Conservation (phyloP, 2,888 invertebrate genomes). For the Dinocampus coccinellae region DNA sequence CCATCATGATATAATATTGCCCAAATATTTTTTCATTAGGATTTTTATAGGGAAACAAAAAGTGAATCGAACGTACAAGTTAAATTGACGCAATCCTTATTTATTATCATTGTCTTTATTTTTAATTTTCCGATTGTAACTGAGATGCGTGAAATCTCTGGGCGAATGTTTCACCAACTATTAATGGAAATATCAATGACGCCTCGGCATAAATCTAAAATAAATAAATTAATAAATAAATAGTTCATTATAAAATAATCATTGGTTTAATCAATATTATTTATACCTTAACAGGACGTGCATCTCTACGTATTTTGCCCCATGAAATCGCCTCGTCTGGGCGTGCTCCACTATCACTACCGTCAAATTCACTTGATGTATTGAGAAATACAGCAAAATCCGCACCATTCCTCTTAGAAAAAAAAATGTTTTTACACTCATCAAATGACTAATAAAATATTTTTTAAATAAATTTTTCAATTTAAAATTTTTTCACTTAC, state of each 20-base stretch:
- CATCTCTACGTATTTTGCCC: constrained; percentile 95
- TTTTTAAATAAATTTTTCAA: constrained; percentile 2
- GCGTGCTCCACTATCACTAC: constrained; percentile 96
- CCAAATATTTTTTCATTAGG: neutral
- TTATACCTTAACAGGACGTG: constrained; percentile 87
- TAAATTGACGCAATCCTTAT: neutral
- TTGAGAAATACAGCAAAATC: constrained; percentile 96
- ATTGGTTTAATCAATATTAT: neutral
- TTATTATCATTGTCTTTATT: constrained; percentile 31
- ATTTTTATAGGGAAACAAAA: neutral
- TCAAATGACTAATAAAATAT: no score
- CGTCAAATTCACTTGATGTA: constrained; percentile 96
- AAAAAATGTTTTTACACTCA: no score
- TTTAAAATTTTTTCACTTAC: constrained; percentile 67
- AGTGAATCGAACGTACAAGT: neutral
- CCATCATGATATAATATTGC: neutral
- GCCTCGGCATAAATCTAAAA: constrained; percentile 89
- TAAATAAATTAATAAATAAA: neutral
- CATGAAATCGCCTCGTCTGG: constrained; percentile 99
- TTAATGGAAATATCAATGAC: constrained; percentile 90
- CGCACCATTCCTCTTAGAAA: constrained; percentile 88
- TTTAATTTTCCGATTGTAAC: constrained; percentile 22
- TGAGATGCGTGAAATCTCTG: constrained; percentile 55
- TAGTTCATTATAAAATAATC: neutral
- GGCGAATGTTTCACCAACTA: constrained; percentile 97